phyloP scores from a whole-genome alignment of 1,140 invertebrate genomes.

The Metopolophium dirhodum region DNA sequence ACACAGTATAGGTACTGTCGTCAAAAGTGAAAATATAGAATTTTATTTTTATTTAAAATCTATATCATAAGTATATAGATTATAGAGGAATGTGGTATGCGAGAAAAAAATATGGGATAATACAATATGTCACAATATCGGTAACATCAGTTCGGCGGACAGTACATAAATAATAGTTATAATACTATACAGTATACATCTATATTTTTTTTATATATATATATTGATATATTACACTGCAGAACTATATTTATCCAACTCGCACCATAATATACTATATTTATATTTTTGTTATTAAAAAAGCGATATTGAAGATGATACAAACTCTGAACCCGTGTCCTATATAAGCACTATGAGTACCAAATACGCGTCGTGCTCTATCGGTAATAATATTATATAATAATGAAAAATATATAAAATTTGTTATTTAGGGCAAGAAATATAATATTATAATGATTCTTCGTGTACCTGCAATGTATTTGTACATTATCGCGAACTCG shows the following conservation, averaged over 20 bases:
- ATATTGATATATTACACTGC: too few relatives aligned
- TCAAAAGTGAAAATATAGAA: too few relatives aligned
- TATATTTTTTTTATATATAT: too few relatives aligned
- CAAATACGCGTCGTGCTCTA: background rate
- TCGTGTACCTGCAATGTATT: background rate
- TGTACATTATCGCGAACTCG: background rate
- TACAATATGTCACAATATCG: too few relatives aligned
- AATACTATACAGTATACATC: background rate
- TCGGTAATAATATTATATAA: background rate
- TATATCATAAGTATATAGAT: too few relatives aligned
- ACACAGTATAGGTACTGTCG: too few relatives aligned
- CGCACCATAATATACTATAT: background rate
- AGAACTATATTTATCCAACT: background rate
- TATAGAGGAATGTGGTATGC: too few relatives aligned
- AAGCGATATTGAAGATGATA: background rate
- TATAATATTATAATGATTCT: background rate
- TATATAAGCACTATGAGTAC: too few relatives aligned
- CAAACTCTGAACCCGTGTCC: background rate
- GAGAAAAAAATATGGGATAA: too few relatives aligned
- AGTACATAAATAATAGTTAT: background rate
- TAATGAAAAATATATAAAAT: background rate
- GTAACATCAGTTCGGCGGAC: background rate
- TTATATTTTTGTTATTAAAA: background rate
- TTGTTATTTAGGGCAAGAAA: slow-evolving; percentile 8
- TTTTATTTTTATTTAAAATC: too few relatives aligned